Evolutionary conservation across 1,140 invertebrate genomes (phyloP).

Genomic region (Drosophila insularis): DNA sequence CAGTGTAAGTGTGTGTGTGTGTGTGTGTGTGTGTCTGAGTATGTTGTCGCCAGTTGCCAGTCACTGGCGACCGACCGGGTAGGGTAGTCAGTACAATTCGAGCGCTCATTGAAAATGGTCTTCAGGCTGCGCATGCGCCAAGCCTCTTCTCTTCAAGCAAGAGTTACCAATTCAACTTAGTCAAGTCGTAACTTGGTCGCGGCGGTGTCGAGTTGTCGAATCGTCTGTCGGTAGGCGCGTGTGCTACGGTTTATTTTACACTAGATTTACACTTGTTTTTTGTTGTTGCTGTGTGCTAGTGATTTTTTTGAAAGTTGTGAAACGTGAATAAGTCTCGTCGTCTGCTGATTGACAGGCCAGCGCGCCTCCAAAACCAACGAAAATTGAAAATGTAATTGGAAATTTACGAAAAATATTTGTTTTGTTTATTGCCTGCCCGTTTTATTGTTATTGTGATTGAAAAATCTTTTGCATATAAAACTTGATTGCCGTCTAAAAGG

Average conservation of each 20-base stretch:
- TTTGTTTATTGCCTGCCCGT: slow-evolving; percentile 15
- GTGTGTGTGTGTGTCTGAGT: not conserved
- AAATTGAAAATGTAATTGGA: slow-evolving; percentile 71
- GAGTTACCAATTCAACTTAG: slow-evolving; percentile 19
- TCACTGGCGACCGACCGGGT: slow-evolving; percentile 15
- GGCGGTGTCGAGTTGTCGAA: slow-evolving; percentile 19
- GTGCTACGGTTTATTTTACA: slow-evolving; percentile 32
- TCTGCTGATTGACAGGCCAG: not conserved
- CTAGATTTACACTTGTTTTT: slow-evolving; percentile 23
- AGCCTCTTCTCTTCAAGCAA: slow-evolving; percentile 22
- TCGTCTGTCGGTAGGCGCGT: slow-evolving; percentile 34
- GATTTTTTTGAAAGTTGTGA: slow-evolving; percentile 16
- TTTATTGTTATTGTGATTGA: slow-evolving; percentile 1
- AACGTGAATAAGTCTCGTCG: slow-evolving; percentile 9
- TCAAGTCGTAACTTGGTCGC: slow-evolving; percentile 30
- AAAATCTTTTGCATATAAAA: slow-evolving; percentile 46
- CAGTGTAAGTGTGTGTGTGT: not conserved
- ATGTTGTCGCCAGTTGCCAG: not conserved
- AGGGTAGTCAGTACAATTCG: slow-evolving; percentile 60
- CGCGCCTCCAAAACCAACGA: slow-evolving; percentile 10
- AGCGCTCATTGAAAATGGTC: slow-evolving; percentile 79
- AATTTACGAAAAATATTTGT: slow-evolving; percentile 23
- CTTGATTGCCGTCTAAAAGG: slow-evolving; percentile 18
- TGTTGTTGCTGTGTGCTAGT: slow-evolving; percentile 13
- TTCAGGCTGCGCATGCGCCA: slow-evolving; percentile 69